Percentiles rank a stretch among this genome's conserved stretches.
Evolutionary conservation across 2,797 vertebrate species (phyloP).

Genomic region (Poeciliopsis paucimaculata): DNA sequence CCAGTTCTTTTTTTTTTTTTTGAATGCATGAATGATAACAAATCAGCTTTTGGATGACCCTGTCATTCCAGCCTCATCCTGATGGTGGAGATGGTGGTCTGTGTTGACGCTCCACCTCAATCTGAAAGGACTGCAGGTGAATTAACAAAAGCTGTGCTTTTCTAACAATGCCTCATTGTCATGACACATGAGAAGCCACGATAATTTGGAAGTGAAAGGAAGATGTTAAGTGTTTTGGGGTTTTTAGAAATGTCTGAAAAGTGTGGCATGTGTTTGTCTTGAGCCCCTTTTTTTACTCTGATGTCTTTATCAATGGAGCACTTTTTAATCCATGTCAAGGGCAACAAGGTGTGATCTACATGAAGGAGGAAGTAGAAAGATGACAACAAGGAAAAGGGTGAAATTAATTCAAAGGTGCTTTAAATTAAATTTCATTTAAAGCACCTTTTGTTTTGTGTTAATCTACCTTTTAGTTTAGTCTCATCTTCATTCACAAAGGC

Average conservation of each 20-base stretch:
- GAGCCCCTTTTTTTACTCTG: no score
- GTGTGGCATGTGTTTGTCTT: background rate
- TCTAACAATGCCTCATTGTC: background rate
- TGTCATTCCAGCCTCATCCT: background rate
- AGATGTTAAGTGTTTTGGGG: background rate
- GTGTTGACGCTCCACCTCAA: background rate
- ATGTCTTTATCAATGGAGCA: no score
- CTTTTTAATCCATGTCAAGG: no score
- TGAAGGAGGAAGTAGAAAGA: no score
- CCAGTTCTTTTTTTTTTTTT: no score
- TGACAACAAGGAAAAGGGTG: no score
- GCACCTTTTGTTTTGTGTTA: background rate
- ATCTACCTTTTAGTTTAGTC: background rate
- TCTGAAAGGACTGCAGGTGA: background rate
- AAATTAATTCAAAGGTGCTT: no score
- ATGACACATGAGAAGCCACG: background rate
- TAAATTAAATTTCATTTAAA: background rate
- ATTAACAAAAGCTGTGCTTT: background rate
- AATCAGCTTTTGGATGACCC: background rate
- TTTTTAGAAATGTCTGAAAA: background rate
- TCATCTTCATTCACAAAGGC: background rate
- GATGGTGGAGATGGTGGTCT: background rate
- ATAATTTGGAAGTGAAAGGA: background rate
- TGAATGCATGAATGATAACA: background rate
- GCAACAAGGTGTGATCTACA: no score